Percentiles rank a stretch among this genome's conserved stretches.
Evolutionary conservation across 2,113 vertebrate species (phyloP).

Genomic region (Pogona vitticeps): DNA sequence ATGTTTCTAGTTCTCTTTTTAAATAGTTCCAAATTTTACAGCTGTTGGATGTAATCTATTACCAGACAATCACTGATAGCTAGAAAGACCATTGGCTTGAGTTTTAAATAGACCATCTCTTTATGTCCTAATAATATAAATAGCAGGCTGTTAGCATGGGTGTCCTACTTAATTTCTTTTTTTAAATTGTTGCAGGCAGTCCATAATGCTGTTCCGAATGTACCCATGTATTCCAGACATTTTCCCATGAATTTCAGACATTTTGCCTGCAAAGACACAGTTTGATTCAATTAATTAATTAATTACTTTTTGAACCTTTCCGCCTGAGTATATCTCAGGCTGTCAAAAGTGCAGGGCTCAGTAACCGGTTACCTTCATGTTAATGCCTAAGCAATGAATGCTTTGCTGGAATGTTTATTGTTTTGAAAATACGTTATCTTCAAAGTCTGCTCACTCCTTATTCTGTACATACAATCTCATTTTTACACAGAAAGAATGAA

Average conservation of each 20-base stretch:
- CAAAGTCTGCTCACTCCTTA: neutral
- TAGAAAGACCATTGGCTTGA: no score
- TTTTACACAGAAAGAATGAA: neutral
- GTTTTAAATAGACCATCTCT: no score
- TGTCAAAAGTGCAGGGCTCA: neutral
- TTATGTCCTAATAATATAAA: no score
- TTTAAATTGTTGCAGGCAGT: no score
- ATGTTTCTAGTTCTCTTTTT: no score
- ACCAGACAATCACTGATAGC: no score
- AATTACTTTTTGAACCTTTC: neutral
- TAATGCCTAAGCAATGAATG: conserved; percentile 16
- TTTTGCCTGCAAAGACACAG: neutral
- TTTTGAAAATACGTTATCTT: conserved; percentile 1
- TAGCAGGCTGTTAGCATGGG: no score
- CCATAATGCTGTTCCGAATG: no score
- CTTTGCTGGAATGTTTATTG: conserved; percentile 8
- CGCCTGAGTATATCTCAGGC: neutral
- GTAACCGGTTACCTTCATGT: neutral
- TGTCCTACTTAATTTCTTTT: no score
- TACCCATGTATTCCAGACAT: no score
- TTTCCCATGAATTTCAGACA: neutral
- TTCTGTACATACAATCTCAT: neutral
- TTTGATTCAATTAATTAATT: neutral
- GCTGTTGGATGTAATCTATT: no score
- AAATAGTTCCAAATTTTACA: no score